Evolutionary conservation across 2,888 invertebrate genomes (phyloP).

Genomic region (Piscicola geometra): DNA sequence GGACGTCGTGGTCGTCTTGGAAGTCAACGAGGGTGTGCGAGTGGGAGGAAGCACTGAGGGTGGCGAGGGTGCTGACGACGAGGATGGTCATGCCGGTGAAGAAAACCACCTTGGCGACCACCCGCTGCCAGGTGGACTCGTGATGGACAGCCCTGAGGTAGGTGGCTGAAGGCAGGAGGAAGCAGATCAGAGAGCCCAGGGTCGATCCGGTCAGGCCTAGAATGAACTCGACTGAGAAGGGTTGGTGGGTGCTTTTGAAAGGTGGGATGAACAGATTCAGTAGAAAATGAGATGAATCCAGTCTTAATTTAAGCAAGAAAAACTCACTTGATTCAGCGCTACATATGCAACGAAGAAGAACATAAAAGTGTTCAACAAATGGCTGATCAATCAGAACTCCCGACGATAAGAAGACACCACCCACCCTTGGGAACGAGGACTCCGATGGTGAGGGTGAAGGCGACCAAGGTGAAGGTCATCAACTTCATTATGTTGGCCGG

Average conservation of each 20-base stretch:
- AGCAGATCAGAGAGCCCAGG: constrained; percentile 85
- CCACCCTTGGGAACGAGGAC: constrained; percentile 80
- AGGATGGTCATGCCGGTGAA: constrained; percentile 78
- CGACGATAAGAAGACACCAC: no score
- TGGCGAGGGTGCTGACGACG: constrained; percentile 84
- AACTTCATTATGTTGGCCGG: constrained; percentile 76
- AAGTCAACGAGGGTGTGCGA: constrained; percentile 16
- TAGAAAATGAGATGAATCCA: no score
- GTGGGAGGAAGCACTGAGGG: constrained; percentile 58
- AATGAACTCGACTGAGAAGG: constrained; percentile 72
- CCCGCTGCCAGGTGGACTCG: constrained; percentile 74
- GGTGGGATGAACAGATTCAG: no score
- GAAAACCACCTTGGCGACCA: constrained; percentile 77
- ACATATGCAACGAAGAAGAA: no score
- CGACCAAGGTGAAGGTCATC: constrained; percentile 75
- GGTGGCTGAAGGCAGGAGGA: constrained; percentile 84
- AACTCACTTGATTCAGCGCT: no score
- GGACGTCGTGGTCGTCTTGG: background rate
- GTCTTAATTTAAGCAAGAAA: no score
- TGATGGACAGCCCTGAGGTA: constrained; percentile 71
- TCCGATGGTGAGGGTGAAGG: constrained; percentile 71
- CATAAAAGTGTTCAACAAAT: no score
- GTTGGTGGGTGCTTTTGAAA: no score
- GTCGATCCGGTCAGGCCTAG: constrained; percentile 90
- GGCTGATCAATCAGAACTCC: no score